These are phyloP conservation scores for Alauda arvensis DNA, from an alignment of 2,797 vertebrate genomes.

Conservation along the genomic window DNA sequence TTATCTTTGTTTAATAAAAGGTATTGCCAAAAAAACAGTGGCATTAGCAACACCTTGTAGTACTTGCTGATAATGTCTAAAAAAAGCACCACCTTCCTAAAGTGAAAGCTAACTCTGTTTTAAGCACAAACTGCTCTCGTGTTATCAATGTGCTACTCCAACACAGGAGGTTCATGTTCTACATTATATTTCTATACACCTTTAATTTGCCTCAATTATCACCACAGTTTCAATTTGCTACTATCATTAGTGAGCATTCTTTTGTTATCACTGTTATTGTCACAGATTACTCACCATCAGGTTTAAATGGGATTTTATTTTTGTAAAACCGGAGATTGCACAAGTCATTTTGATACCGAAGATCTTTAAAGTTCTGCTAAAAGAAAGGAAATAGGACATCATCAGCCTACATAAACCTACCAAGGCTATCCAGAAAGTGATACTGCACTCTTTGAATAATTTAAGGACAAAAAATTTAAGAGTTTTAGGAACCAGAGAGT, in stretches of 20 bases:
- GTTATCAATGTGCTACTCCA: neutral
- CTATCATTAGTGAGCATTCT: neutral
- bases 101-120: neutral
- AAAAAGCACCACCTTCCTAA: neutral
- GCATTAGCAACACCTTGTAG: neutral
- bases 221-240: neutral
- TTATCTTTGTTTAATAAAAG: conserved; percentile 9
- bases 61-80: neutral
- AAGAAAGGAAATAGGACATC: conserved; percentile 42
- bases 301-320: conserved; percentile 95
- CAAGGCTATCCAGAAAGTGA: neutral
- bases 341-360: conserved; percentile 87
- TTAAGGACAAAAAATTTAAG: neutral
- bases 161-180: neutral
- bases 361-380: conserved; percentile 89
- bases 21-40: neutral
- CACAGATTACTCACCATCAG: conserved; percentile 84
- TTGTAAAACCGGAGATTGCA: conserved; percentile 96
- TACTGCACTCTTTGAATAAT: neutral
- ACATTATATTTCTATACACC: neutral
- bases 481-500: neutral
- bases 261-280: neutral
- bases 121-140: neutral
- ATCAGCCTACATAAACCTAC: conserved; percentile 2
- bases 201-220: neutral